A percentile compares a stretch with the other conserved stretches of the same genome.
Evolutionary conservation across 2,113 vertebrate genomes (phyloP).

Genomic region (Bothrops jararaca): DNA sequence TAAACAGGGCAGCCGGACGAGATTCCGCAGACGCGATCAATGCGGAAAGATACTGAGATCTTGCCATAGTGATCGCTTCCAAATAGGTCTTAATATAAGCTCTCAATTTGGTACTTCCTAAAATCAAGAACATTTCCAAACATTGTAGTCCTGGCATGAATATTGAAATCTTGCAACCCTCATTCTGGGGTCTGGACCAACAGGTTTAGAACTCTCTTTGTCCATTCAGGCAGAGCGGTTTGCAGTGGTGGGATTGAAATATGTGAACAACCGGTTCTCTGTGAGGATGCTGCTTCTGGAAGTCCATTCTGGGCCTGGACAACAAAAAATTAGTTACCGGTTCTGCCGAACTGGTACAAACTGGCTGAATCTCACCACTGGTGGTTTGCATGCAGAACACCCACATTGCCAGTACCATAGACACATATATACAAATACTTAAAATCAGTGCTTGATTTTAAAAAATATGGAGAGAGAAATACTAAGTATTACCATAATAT

Average conservation of each 20-base stretch:
- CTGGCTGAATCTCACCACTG: too few relatives aligned
- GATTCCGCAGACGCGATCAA: too few relatives aligned
- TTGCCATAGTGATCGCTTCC: too few relatives aligned
- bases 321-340: too few relatives aligned
- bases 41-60: too few relatives aligned
- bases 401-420: not conserved
- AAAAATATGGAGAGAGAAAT: not conserved
- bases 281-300: too few relatives aligned
- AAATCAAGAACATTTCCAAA: not conserved
- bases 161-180: not conserved
- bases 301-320: too few relatives aligned
- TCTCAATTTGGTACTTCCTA: too few relatives aligned
- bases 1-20: too few relatives aligned
- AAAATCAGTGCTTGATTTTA: not conserved
- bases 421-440: not conserved
- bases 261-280: too few relatives aligned
- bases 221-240: not conserved
- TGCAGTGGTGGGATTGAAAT: not conserved
- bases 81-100: too few relatives aligned
- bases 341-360: too few relatives aligned
- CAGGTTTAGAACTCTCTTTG: not conserved
- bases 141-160: not conserved
- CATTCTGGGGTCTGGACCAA: not conserved
- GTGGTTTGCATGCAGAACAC: not conserved
- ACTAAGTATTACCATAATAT: not conserved